Evolutionary conservation across 1,140 invertebrate genomes (phyloP), one percentile per base, ranked within the genome.

Genomic region (Aphidius gifuensis): DNA sequence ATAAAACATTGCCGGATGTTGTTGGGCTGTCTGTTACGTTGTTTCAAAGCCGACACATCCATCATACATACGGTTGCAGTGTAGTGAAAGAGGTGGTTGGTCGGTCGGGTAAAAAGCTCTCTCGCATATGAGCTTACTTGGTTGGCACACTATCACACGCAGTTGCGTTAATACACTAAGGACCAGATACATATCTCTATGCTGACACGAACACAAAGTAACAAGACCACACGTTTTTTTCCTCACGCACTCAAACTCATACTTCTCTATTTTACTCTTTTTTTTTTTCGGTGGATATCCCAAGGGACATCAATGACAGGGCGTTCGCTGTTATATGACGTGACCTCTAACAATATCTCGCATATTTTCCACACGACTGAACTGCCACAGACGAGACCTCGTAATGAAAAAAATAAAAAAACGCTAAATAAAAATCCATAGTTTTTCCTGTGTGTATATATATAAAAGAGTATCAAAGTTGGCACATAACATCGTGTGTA

Each of bases 31-130:
- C 64, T 71, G 71, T 72, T 73, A 72, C 62, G 62, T 71, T 71
- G 59, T 68, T 68, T 72, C 73, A 69, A 75, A 75, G 69, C 69
- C 69, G 62, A 66, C 68, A 66, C 69, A 76, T 75, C 71, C 73
- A 75, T 75, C 74, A 74, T 67, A 66, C 8, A 56, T 40, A 44
- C 23, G 54, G 59, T 54, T 44, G 59, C 45, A 23, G 39, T 40
- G 38, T 45, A n/a, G 16, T 49, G 5, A n/a, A 50, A 32, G 2
- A 8, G 16, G 48, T 50, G 5, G n/a, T 51, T 9, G 38, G 23
- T 2, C 4, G 23, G 23, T 32, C 4, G 23, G 23, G 23, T 32
- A 32, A 32, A 32, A 32, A 32, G 23, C 23, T 32, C 23, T 32
- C 4, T 32, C 23, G 23, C 2, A 32, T 32, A 32, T 32, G 9